Evolutionary conservation across 1,140 invertebrate genomes (phyloP), one percentile per base, ranked within the genome.

Genomic region (Heliconius himera): DNA sequence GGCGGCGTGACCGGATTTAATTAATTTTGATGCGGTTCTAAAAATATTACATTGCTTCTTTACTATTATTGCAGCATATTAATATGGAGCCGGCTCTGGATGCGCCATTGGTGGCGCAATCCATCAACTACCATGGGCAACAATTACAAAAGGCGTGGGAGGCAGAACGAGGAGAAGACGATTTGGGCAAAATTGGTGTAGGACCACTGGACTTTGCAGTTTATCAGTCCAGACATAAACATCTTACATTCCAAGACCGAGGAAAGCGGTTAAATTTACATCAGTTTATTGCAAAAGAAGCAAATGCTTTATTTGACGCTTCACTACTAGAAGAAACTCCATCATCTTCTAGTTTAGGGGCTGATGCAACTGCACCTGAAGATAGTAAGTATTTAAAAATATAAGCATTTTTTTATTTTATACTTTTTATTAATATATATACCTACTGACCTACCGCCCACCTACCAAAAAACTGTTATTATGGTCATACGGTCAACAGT

Each of bases 61-160:
- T 66, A 26, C 4, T 66, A 4, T 26, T 66, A 22, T 81, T 81
- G 16, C 49, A 85, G 75, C 51, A 46, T 16, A 33, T 20, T 29
- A 79, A 18, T 22, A 95, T 94, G 94, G 93, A 94, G 85, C 91
- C 95, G 46, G 91, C 94, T 51, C 93, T 97, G 95, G 96, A 97
- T 93, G 88, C 95, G 90, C 95, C 96, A 74, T 95, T 97, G 79
- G 96, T 98, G 87, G 95, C 96, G 85, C 96, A 97, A 87, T 95
- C 96, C 73, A 95, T 98, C 81, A 97, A 97, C 93, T 98, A 97
- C 89, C 97, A 98, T 95, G 97, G 97, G 1, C 97, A 97, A 86
- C 97, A 97, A 85, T 94, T 98, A 83, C 97, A 97, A 92, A 98
- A 98, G 94, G 96, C 97, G 81, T 98, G 97, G 97, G 97, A 98